phyloP scores from a whole-genome alignment of 2,888 invertebrate genomes.

The Drosophila hamatofila region DNA sequence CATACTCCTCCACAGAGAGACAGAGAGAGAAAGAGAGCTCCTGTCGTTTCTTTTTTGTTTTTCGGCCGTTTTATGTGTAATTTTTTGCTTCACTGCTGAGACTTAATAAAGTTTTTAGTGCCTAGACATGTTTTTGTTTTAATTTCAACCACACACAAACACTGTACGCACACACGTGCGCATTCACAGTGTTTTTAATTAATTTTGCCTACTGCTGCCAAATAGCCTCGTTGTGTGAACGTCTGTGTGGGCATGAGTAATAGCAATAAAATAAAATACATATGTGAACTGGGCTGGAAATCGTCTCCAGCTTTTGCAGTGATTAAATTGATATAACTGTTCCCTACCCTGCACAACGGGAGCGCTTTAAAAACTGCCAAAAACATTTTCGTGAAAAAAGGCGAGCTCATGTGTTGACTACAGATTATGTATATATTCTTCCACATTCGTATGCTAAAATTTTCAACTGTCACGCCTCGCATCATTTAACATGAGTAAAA shows the following conservation, averaged over 20 bases:
- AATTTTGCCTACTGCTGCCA: constrained; percentile 67
- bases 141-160: constrained; percentile 42
- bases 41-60: constrained; percentile 56
- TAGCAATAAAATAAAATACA: constrained; percentile 69
- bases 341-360: constrained; percentile 17
- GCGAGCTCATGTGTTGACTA: constrained; percentile 2
- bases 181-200: constrained; percentile 64
- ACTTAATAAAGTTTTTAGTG: constrained; percentile 80
- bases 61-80: constrained; percentile 69
- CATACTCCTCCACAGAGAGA: constrained; percentile 33
- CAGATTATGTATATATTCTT: not conserved
- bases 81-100: constrained; percentile 65
- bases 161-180: constrained; percentile 3
- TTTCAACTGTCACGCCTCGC: not conserved
- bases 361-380: constrained; percentile 42
- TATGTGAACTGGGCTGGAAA: constrained; percentile 44
- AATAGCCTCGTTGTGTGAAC: constrained; percentile 50
- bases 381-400: constrained; percentile 7
- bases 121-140: constrained; percentile 78
- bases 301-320: constrained; percentile 56
- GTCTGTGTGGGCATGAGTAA: constrained; percentile 32
- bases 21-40: constrained; percentile 4
- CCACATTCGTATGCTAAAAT: not conserved
- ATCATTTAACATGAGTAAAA: constrained; percentile 12
- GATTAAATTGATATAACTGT: constrained; percentile 71